Conservation (phyloP, 2,113 vertebrate species). For the Xenopus borealis region DNA sequence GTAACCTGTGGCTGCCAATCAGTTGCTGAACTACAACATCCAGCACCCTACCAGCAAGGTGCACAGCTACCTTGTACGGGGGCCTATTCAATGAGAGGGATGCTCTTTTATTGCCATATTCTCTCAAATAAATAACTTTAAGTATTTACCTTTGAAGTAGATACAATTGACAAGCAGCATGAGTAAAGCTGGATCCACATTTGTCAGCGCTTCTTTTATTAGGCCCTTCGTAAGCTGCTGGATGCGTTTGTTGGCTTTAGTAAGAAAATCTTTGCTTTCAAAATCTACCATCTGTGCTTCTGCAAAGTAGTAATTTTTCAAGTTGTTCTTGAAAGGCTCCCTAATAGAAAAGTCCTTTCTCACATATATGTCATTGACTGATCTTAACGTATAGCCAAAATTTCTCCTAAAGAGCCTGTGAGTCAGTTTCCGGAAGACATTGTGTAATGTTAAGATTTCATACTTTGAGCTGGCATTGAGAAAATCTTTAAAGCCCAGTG, state of each 20-base stretch:
- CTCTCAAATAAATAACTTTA: too few relatives aligned
- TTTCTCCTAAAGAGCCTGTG: constrained; percentile 93
- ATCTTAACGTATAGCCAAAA: constrained; percentile 86
- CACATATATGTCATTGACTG: constrained; percentile 86
- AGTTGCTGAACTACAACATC: too few relatives aligned
- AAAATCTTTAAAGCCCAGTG: constrained; percentile 82
- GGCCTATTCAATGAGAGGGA: too few relatives aligned
- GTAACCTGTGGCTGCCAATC: too few relatives aligned
- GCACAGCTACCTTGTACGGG: too few relatives aligned
- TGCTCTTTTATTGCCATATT: too few relatives aligned
- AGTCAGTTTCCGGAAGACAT: constrained; percentile 90
- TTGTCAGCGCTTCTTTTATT: constrained; percentile 84
- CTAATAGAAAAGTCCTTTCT: constrained; percentile 70
- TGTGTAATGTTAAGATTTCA: constrained; percentile 81
- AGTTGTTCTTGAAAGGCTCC: constrained; percentile 70
- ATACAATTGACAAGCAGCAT: constrained; percentile 94
- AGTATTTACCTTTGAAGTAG: constrained; percentile 91
- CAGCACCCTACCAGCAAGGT: too few relatives aligned
- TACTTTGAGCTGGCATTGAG: constrained; percentile 89
- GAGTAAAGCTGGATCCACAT: constrained; percentile 75
- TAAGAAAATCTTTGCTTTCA: constrained; percentile 76
- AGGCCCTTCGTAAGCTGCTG: constrained; percentile 86
- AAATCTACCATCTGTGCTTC: constrained; percentile 87
- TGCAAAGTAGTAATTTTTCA: constrained; percentile 84
- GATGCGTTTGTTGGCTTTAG: constrained; percentile 80